Evolutionary conservation across 2,888 invertebrate species (phyloP).

Genomic region (Muscina levida): DNA sequence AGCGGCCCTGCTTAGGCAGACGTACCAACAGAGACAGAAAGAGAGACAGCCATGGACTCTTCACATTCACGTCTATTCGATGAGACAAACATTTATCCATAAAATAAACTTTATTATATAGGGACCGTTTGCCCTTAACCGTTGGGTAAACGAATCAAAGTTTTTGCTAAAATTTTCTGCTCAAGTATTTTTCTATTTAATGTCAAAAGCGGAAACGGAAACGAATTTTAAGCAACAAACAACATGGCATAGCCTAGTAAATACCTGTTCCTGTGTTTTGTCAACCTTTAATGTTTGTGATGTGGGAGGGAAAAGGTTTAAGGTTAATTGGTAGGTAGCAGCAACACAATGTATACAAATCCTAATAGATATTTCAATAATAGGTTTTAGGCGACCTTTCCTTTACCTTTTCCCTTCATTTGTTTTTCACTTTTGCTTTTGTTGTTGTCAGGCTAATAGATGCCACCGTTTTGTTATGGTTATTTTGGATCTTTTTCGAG

Average conservation of each 20-base stretch:
- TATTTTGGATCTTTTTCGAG: not conserved
- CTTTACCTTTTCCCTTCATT: too few species aligned
- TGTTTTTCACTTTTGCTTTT: not conserved
- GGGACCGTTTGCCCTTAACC: slow-evolving; percentile 1
- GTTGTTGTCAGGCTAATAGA: not conserved
- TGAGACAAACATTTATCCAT: slow-evolving; percentile 8
- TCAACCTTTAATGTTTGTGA: not conserved
- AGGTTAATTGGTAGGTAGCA: slow-evolving; percentile 37
- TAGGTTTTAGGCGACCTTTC: too few species aligned
- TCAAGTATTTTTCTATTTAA: slow-evolving; percentile 27
- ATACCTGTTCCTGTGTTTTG: not conserved
- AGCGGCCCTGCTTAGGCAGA: too few species aligned
- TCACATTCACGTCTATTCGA: not conserved
- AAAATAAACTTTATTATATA: slow-evolving; percentile 31
- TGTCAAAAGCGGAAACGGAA: slow-evolving; percentile 31
- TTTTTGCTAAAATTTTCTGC: slow-evolving; percentile 6
- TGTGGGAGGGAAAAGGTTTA: not conserved
- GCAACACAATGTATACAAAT: not conserved
- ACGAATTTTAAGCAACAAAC: slow-evolving; percentile 36
- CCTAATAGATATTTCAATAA: not conserved
- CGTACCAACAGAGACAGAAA: too few species aligned
- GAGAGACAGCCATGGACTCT: not conserved
- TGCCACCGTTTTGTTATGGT: not conserved
- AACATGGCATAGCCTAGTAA: slow-evolving; percentile 15
- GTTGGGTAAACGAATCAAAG: slow-evolving; percentile 16